Base-by-base conservation (phyloP, 2,797 vertebrate genomes). In the Helarctos malayanus region DNA sequence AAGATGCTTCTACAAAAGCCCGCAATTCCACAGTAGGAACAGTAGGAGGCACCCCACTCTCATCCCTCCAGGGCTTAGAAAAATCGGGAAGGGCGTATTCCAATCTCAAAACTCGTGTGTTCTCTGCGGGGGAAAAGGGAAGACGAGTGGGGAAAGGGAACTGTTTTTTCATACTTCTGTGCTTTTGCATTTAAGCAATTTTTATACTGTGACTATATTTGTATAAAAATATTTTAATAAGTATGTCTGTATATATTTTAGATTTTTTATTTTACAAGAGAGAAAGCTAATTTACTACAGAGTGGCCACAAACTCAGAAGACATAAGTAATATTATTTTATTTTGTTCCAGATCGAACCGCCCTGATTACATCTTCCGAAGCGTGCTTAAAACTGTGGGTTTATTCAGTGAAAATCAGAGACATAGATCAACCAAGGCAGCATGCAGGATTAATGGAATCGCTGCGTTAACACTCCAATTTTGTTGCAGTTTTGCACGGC, bases 211-310 rank as follows among this genome's bases (percentile, higher is more conserved):
- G 38, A 93, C 71, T 49, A 27, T 57, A 56, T 75, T 56, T 91
- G 41, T 35, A n/a, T 76, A 89, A 82, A 94, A 92, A 79, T 76
- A 65, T 32, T 47, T 92, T 95, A 89, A 91, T 63, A 61, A 71
- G 45, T 75, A 16, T 75, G 38, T 75, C n/a, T 75, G 25, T 35
- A 47, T 68, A 27, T 65, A 52, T 83, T 88, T 68, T 49, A 78
- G 81, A 13, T 3, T 41, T 90, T 81, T 71, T 32, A 94, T 78
- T 91, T 91, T 57, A 78, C 9, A 75, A 56, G 69, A 92, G 21
- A 80, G 57, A 47, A 88, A 78, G 25, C 47, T 38, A 71, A 92
- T 79, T 81, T 86, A 56, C 35, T 63, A 59, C 4, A 29, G 18
- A 89, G 52, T 81, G 45, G 13, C n/a, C 29, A 68, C 91, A 83